Conservation (phyloP, 2,113 vertebrate genomes). For the Hydrolagus affinis region DNA sequence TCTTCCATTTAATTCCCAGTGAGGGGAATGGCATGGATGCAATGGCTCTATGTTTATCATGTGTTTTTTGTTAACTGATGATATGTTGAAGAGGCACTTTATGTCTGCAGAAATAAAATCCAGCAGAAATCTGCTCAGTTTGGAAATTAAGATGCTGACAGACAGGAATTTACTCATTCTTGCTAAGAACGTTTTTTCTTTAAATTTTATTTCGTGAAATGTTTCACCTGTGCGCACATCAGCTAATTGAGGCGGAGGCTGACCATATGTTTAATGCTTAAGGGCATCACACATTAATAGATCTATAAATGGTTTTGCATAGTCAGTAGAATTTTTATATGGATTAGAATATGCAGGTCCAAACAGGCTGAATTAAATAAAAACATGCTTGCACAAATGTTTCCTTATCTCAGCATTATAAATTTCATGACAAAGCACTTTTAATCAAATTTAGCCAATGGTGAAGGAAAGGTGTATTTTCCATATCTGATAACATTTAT, state of each 20-base stretch:
- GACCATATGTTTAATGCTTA: neutral
- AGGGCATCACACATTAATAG: neutral
- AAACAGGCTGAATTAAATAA: neutral
- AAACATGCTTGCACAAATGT: neutral
- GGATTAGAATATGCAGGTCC: neutral
- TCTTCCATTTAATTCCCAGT: neutral
- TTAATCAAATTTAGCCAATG: neutral
- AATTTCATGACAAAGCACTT: neutral
- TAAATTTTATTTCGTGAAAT: neutral
- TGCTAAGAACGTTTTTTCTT: neutral
- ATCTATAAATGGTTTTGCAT: neutral
- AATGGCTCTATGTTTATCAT: neutral
- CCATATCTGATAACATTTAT: too few species aligned
- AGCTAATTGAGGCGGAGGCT: neutral
- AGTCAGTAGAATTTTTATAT: neutral
- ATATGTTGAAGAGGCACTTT: neutral
- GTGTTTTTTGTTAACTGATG: neutral
- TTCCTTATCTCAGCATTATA: neutral
- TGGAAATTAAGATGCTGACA: neutral
- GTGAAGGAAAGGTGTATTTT: neutral
- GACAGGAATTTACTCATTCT: neutral
- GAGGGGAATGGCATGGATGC: neutral
- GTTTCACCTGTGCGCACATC: neutral
- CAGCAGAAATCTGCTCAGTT: neutral
- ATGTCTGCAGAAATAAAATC: neutral